Conservation (phyloP, 2,888 invertebrate species). For the Rhagonycha lutea region DNA sequence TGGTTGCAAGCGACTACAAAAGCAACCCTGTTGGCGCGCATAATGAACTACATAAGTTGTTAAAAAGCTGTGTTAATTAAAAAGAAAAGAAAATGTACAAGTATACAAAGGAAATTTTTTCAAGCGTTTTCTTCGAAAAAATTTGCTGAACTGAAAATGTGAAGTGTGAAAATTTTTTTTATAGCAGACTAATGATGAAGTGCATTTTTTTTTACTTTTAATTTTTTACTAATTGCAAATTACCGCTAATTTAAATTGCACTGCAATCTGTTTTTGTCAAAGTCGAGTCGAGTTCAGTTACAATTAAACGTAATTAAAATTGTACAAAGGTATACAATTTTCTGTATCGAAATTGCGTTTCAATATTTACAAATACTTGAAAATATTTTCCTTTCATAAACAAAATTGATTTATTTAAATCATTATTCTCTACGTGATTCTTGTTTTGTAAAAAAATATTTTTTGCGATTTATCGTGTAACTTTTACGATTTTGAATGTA, state of each 20-base stretch:
- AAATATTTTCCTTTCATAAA: not conserved
- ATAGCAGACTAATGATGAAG: not conserved
- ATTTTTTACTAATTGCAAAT: too few relatives aligned
- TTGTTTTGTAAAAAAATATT: not conserved
- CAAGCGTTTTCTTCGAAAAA: not conserved
- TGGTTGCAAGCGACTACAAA: not conserved
- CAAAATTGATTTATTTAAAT: not conserved
- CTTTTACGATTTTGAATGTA: not conserved
- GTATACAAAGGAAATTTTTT: not conserved
- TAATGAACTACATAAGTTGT: not conserved
- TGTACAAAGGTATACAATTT: too few relatives aligned
- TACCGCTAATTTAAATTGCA: too few relatives aligned
- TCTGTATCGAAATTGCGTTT: too few relatives aligned
- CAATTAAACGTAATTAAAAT: too few relatives aligned
- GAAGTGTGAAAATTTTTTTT: not conserved
- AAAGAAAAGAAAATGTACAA: not conserved
- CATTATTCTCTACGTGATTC: not conserved
- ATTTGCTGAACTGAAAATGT: not conserved
- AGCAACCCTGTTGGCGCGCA: not conserved
- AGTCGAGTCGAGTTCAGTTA: too few relatives aligned
- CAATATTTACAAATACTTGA: too few relatives aligned
- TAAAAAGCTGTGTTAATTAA: not conserved
- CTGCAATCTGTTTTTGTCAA: too few relatives aligned
- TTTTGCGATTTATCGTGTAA: not conserved
- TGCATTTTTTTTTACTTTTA: not conserved